phyloP scores from a whole-genome alignment of 2,888 invertebrate genomes.

The Colostygia pectinataria region DNA sequence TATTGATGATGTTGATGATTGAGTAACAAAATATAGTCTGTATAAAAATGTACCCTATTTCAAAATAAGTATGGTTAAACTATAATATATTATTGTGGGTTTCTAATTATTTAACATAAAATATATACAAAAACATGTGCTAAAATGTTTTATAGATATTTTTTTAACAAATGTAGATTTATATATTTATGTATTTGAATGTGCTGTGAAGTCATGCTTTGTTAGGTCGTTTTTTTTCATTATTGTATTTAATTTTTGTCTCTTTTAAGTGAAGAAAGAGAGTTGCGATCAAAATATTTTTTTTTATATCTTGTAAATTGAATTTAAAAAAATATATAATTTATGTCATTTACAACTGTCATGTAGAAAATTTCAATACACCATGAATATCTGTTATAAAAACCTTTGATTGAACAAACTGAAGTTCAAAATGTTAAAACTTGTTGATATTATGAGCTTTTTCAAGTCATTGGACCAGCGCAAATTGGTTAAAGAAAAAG shows the following conservation, averaged over 20 bases:
- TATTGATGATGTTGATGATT: too few relatives aligned
- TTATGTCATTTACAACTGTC: not conserved
- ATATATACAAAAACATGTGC: not conserved
- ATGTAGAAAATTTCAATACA: not conserved
- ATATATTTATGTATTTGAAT: not conserved
- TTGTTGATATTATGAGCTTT: conserved; percentile 10
- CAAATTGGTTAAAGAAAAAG: too few relatives aligned
- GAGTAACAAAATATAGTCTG: too few relatives aligned
- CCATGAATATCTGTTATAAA: not conserved
- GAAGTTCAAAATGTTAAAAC: conserved; percentile 9
- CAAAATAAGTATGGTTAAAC: conserved; percentile 5
- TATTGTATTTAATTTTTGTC: too few relatives aligned
- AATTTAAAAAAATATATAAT: not conserved
- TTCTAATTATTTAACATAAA: not conserved
- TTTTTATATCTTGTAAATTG: not conserved
- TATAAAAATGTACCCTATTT: conserved; percentile 3
- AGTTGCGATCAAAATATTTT: too few relatives aligned
- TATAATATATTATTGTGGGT: conserved; percentile 3
- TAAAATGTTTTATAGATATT: conserved; percentile 3
- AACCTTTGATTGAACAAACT: conserved; percentile 1
- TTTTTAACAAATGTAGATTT: not conserved
- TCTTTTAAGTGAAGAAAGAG: too few relatives aligned
- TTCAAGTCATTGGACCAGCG: not conserved
- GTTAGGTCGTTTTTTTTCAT: not conserved
- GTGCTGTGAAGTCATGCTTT: conserved; percentile 13